Evolutionary conservation across 2,797 vertebrate species (phyloP).

Genomic region (Callimico goeldii): DNA sequence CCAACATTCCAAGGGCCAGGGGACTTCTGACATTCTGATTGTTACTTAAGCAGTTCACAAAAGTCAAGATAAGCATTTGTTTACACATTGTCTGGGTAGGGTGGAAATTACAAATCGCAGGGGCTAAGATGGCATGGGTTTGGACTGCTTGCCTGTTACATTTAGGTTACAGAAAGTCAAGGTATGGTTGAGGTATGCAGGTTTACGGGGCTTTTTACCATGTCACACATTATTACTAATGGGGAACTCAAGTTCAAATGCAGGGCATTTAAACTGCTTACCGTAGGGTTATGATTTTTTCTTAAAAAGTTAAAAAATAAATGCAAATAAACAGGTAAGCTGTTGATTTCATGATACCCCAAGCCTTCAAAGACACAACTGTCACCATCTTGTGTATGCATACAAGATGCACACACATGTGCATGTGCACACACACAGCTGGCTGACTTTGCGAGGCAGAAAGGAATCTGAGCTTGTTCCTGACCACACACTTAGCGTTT

Average conservation of each 20-base stretch:
- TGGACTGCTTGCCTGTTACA: too few relatives aligned
- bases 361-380: background rate
- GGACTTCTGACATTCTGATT: too few relatives aligned
- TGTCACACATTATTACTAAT: background rate
- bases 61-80: too few relatives aligned
- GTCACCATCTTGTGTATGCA: background rate
- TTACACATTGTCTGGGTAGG: too few relatives aligned
- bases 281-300: background rate
- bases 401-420: background rate
- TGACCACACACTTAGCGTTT: background rate
- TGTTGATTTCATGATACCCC: background rate
- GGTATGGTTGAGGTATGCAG: too few relatives aligned
- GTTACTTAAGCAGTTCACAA: too few relatives aligned
- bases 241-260: conserved; percentile 16
- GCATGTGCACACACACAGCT: background rate
- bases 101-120: too few relatives aligned
- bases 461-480: background rate
- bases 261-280: background rate
- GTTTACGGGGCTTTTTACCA: too few relatives aligned
- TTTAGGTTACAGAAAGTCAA: too few relatives aligned
- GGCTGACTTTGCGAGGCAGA: conserved; percentile 6
- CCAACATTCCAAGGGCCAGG: too few relatives aligned
- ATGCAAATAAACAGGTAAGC: background rate
- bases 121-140: too few relatives aligned
- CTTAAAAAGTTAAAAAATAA: background rate